Evolutionary conservation across 2,113 vertebrate genomes (phyloP).

Genomic region (Sardina pilchardus): DNA sequence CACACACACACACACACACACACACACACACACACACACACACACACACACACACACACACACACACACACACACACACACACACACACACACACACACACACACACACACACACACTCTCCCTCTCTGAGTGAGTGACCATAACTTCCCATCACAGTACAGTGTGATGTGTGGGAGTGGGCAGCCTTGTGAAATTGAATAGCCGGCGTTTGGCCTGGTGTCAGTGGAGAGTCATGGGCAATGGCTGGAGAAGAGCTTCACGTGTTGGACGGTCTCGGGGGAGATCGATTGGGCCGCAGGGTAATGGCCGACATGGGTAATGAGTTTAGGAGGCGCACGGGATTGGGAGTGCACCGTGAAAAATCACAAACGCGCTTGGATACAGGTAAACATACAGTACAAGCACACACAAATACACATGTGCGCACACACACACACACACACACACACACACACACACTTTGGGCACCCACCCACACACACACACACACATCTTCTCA

Average conservation of each 20-base stretch:
- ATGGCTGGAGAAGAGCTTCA: background rate
- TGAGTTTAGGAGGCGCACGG: conserved; percentile 9
- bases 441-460: background rate
- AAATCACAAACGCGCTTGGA: background rate
- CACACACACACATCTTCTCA: background rate
- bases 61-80: background rate
- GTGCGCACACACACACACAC: background rate
- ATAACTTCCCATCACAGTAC: too few relatives aligned
- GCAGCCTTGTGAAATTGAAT: background rate
- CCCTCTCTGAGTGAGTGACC: too few relatives aligned
- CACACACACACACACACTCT: background rate
- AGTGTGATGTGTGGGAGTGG: too few relatives aligned
- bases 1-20: background rate
- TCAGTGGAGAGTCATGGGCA: background rate
- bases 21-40: too few relatives aligned
- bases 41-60: background rate
- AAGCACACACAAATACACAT: background rate
- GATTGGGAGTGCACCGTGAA: background rate
- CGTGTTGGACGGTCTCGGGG: background rate
- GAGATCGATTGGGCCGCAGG: conserved; percentile 21
- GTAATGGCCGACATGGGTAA: background rate
- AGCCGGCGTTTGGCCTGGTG: background rate
- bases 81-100: background rate
- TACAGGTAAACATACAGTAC: background rate
- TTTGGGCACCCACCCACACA: background rate